phyloP scores from a whole-genome alignment of 2,113 vertebrate genomes.

The cat (Felis catus) region DNA sequence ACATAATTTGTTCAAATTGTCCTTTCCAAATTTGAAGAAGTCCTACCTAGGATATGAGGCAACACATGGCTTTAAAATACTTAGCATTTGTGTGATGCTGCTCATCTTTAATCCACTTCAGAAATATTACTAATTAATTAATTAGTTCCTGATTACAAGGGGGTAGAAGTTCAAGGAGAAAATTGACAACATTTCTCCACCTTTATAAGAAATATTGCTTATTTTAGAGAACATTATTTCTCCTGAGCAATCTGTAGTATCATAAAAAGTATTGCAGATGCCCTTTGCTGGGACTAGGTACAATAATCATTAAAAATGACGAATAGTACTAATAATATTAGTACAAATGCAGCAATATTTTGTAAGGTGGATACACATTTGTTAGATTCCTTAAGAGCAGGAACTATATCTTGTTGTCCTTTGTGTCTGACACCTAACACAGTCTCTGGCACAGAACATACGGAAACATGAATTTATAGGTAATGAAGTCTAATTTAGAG shows the following conservation, averaged over 20 bases:
- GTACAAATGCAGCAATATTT: constrained; percentile 66
- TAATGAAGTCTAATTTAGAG: constrained; percentile 33
- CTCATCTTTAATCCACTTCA: constrained; percentile 70
- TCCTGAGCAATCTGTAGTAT: constrained; percentile 54
- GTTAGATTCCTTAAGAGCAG: constrained; percentile 8
- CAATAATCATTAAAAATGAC: constrained; percentile 75
- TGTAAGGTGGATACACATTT: constrained; percentile 42
- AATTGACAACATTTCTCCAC: constrained; percentile 59
- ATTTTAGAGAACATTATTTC: constrained; percentile 61
- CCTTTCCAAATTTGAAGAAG: constrained; percentile 54
- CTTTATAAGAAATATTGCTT: constrained; percentile 55
- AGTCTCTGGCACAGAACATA: not conserved
- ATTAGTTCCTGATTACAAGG: constrained; percentile 78
- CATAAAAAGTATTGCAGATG: constrained; percentile 68
- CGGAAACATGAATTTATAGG: constrained; percentile 23
- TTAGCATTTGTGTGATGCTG: constrained; percentile 57
- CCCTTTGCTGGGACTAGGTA: constrained; percentile 50
- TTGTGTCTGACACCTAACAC: not conserved
- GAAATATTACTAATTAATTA: constrained; percentile 80
- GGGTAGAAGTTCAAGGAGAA: constrained; percentile 74
- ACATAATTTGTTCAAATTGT: constrained; percentile 69
- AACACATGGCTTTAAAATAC: constrained; percentile 69
- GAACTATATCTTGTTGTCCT: not conserved
- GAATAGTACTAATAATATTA: constrained; percentile 63
- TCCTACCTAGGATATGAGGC: constrained; percentile 7